Conservation (phyloP, 2,113 vertebrate species). For the Ageneiosus marmoratus region DNA sequence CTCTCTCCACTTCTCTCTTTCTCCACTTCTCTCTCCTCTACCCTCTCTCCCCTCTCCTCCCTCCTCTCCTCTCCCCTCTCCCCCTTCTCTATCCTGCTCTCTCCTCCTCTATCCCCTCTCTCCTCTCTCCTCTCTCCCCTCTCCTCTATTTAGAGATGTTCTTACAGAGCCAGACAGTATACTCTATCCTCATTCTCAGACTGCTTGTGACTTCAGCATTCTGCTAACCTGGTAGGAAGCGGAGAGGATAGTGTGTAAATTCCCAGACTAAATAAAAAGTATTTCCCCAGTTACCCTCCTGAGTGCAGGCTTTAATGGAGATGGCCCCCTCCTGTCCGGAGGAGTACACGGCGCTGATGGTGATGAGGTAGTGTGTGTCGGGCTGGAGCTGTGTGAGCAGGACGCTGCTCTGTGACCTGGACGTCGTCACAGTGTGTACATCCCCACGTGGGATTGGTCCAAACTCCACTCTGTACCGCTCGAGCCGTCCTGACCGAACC, state of each 20-base stretch:
- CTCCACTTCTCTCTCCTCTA: background rate
- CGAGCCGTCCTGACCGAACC: constrained; percentile 57
- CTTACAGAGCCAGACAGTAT: too few species aligned
- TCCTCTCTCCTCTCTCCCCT: too few species aligned
- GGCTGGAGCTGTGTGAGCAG: constrained; percentile 76
- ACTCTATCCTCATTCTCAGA: background rate
- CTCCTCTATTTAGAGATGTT: too few species aligned
- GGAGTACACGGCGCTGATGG: constrained; percentile 78
- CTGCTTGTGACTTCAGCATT: background rate
- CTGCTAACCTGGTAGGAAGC: background rate
- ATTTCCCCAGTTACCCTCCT: constrained; percentile 58
- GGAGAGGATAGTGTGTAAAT: background rate
- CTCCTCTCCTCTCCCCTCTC: too few species aligned
- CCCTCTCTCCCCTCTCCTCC: too few species aligned
- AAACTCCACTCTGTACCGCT: constrained; percentile 76
- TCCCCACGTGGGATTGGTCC: constrained; percentile 74
- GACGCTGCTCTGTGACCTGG: constrained; percentile 67
- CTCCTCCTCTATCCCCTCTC: too few species aligned
- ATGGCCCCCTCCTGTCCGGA: constrained; percentile 79
- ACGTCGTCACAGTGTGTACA: constrained; percentile 63
- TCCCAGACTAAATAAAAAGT: too few species aligned
- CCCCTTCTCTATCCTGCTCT: background rate
- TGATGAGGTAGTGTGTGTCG: constrained; percentile 83
- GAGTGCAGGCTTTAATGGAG: constrained; percentile 86
- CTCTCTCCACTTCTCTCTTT: too few species aligned